phyloP scores from a whole-genome alignment of 2,888 invertebrate species.

The Hypomecis atomaria region DNA sequence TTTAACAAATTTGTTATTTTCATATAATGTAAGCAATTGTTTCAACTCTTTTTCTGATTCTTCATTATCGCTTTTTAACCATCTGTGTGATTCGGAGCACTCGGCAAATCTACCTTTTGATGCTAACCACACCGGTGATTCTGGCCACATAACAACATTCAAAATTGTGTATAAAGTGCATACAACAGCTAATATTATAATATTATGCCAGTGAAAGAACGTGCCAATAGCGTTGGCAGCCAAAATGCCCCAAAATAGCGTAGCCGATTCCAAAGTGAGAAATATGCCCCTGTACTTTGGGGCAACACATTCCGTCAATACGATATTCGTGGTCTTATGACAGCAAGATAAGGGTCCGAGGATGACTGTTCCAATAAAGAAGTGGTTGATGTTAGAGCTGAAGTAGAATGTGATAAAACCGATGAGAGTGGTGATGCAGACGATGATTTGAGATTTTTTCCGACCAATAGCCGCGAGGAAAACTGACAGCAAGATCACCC shows the following conservation, averaged over 20 bases:
- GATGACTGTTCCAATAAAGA: conserved; percentile 43
- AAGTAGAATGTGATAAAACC: conserved; percentile 40
- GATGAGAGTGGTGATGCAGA: conserved; percentile 29
- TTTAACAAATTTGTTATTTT: conserved; percentile 18
- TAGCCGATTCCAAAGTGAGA: conserved; percentile 48
- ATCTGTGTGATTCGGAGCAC: conserved; percentile 49
- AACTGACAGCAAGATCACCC: conserved; percentile 38
- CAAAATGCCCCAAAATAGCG: conserved; percentile 50
- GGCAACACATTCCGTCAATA: conserved; percentile 50
- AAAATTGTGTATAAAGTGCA: conserved; percentile 40
- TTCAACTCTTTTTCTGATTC: conserved; percentile 51
- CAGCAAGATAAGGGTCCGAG: neutral
- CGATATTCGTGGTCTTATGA: conserved; percentile 8
- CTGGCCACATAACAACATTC: conserved; percentile 45
- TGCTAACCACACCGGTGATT: conserved; percentile 58
- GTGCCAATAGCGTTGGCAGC: conserved; percentile 49
- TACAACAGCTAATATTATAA: conserved; percentile 40
- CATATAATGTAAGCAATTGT: conserved; percentile 43
- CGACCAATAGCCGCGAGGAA: conserved; percentile 39
- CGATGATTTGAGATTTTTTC: conserved; percentile 37
- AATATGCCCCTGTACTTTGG: conserved; percentile 50
- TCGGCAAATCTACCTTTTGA: conserved; percentile 51
- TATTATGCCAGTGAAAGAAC: conserved; percentile 47
- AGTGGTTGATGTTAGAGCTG: conserved; percentile 39
- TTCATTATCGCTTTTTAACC: conserved; percentile 50